These are phyloP conservation scores for Hypothenemus hampei DNA, from an alignment of 1,140 invertebrate species.

Conservation along the genomic window DNA sequence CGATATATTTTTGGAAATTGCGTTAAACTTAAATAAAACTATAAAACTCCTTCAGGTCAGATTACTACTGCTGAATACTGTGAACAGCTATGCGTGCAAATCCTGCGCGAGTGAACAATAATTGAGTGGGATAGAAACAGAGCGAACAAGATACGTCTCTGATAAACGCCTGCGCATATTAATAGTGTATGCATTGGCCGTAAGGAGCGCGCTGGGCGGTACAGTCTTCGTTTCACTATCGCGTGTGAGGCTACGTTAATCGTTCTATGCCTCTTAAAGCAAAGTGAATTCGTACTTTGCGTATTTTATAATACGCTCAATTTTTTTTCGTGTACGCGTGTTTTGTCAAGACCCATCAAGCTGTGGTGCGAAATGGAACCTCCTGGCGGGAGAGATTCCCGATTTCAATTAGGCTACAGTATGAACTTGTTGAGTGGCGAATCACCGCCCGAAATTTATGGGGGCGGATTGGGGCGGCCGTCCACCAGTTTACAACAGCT, in stretches of 20 bases:
- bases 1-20: constrained; percentile 28
- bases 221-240: constrained; percentile 23
- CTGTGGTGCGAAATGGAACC: constrained; percentile 60
- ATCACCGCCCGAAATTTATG: constrained; percentile 68
- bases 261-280: neutral
- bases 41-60: constrained; percentile 33
- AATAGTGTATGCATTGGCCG: constrained; percentile 39
- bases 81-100: constrained; percentile 27
- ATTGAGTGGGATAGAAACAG: neutral
- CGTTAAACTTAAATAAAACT: constrained; percentile 25
- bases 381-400: constrained; percentile 77
- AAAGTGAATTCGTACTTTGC: constrained; percentile 17
- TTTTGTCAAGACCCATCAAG: constrained; percentile 35
- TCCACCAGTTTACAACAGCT: constrained; percentile 54
- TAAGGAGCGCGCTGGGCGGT: constrained; percentile 36
- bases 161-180: constrained; percentile 46
- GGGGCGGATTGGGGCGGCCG: constrained; percentile 57
- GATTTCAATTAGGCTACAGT: constrained; percentile 76
- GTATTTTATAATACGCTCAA: constrained; percentile 34
- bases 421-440: constrained; percentile 74
- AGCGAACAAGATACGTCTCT: constrained; percentile 30
- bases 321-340: constrained; percentile 38
- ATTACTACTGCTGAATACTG: constrained; percentile 34
- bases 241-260: constrained; percentile 22
- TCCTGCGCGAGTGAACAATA: too few species aligned